These are phyloP conservation scores for Petrocephalus zakoni DNA, from an alignment of 2,113 vertebrate genomes.

Conservation along the genomic window DNA sequence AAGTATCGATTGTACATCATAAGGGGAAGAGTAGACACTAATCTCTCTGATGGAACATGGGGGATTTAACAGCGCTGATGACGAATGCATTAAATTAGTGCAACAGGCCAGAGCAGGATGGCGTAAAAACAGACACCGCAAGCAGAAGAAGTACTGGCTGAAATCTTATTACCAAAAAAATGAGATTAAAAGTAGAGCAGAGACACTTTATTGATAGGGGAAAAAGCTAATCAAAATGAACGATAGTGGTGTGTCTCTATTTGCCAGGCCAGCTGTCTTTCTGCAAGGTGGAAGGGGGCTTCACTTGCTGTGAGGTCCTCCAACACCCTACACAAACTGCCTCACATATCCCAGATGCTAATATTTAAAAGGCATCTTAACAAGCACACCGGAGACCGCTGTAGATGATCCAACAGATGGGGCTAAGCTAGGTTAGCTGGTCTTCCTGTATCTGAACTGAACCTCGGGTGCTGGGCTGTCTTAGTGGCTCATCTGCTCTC, in stretches of 20 bases:
- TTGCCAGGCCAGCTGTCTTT: neutral
- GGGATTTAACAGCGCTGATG: neutral
- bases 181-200: neutral
- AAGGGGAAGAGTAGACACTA: slow-evolving; percentile 2
- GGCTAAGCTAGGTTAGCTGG: neutral
- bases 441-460: neutral
- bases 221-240: neutral
- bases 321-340: neutral
- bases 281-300: neutral
- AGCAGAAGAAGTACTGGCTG: neutral
- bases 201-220: neutral
- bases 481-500: neutral
- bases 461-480: neutral
- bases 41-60: neutral
- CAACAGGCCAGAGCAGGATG: neutral
- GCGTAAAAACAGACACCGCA: neutral
- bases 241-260: neutral
- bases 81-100: neutral
- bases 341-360: neutral
- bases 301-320: neutral
- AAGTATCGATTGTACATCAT: slow-evolving; percentile 8
- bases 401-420: neutral
- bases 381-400: neutral
- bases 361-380: slow-evolving; percentile 12
- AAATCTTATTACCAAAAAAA: neutral